Evolutionary conservation across 1,140 invertebrate species (phyloP), one percentile per base, ranked within the genome.

Genomic region (Drosophila kurseongensis): DNA sequence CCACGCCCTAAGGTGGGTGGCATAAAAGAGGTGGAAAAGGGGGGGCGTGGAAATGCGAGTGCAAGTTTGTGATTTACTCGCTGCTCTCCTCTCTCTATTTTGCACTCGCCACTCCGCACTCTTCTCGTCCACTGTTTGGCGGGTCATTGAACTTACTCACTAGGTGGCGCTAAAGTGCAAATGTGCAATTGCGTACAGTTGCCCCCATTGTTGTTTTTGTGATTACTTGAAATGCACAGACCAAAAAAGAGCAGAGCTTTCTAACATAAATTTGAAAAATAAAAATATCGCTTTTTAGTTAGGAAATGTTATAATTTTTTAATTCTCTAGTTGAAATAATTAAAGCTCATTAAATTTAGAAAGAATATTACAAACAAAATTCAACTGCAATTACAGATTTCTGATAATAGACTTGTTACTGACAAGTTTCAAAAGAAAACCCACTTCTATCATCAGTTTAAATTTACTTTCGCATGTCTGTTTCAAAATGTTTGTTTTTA

Each of bases 101-200:
- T 52, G 50, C 50, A 52, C 9, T 35, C 29, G 36, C 29, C 14
- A 42, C 16, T 36, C 45, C 41, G n/a, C 63, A 35, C 58, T 42
- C 58, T 72, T 67, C 36, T 29, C 32, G 40, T 38, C 65, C 45
- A 50, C 60, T 27, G 45, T 68, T 68, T 66, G 65, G 84, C 79
- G 63, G 83, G 83, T 88, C 83, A 89, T 83, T 88, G 83, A 88
- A 88, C 83, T 89, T 83, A 79, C 60, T 38, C 66, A 67, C 75
- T 88, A 82, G 83, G 72, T 88, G 84, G 84, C 83, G 82, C 79
- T 80, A 76, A 82, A 88, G 83, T 82, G 82, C 75, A 85, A 82
- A 76, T 75, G 75, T 85, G 78, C 82, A 85, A 82, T 82, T 81
- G 61, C 57, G 82, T 85, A 88, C 82, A 88, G 82, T 85, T 86